Evolutionary conservation across 2,797 vertebrate genomes (phyloP), one percentile per base, ranked within the genome.

Genomic region (Xenops minutus): DNA sequence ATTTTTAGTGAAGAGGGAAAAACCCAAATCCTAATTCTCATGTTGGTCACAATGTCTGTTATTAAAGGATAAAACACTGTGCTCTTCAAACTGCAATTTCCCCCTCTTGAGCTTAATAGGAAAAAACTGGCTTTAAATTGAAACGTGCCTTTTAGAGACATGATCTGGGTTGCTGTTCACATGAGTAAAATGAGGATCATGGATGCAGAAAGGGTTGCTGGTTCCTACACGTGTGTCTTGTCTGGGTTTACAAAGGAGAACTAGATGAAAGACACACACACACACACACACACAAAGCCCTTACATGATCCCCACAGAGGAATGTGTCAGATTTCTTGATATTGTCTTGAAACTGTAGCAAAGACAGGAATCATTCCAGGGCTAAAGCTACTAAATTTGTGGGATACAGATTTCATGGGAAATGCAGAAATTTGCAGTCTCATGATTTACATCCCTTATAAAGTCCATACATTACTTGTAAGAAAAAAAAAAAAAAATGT

Each of bases 171-270:
- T 73, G 29, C 61, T 92, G 59, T 80, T 96, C 81, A 83, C 81
- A 37, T 54, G 83, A 32, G 56, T 89, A 62, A 91, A 96, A 89
- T 64, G 39, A 15, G 59, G 56, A 41, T 88, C 56, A 20, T 15
- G 80, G 88, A 81, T 88, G 64, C 58, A 92, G 91, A 62, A 92
- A 36, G 64, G 59, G 78, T 93, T 91, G 44, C 73, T 85, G 88
- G 23, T 72, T 73, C 59, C 68, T 93, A 36, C n/a, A 16, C 62
- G 14, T 14, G 29, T 85, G 63, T 90, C 74, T 56, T 87, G 29
- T 87, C 92, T 94, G 95, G 85, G 52, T 89, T 96, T 94, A 67
- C 41, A 85, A 36, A 84, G 48, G 71, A 89, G 37, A 93, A n/a
- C 49, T 68, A 93, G 74, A 82, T 83, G 36, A 95, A 83, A 96